A percentile compares a stretch with the other conserved stretches of the same genome.
phyloP scores from a whole-genome alignment of 92 coral and sea anemone genomes.

The Umimayanthus kanabou region DNA sequence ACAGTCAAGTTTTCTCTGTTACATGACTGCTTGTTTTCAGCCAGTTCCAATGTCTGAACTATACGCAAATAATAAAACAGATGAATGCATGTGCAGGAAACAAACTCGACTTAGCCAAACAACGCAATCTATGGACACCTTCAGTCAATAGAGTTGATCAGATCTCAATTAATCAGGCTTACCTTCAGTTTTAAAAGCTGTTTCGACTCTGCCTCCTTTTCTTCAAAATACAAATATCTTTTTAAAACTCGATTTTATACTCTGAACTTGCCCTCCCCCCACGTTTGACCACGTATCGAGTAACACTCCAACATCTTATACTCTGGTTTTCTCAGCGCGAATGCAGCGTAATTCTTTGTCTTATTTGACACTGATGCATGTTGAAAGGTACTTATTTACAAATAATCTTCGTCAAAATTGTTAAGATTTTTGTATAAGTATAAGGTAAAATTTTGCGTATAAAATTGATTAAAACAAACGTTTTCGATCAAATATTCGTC shows the following conservation, averaged over 20 bases:
- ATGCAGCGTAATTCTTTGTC: too few relatives aligned
- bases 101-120: background rate
- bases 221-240: background rate
- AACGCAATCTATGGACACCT: background rate
- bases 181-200: background rate
- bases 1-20: background rate
- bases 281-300: background rate
- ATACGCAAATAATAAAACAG: background rate
- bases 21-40: background rate
- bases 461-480: too few relatives aligned
- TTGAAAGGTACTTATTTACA: background rate
- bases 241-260: background rate
- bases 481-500: too few relatives aligned
- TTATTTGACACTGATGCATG: background rate
- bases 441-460: too few relatives aligned
- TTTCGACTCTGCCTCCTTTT: background rate
- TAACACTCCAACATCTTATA: background rate
- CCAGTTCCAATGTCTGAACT: background rate
- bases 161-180: background rate
- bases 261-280: background rate
- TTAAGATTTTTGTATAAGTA: too few relatives aligned
- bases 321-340: background rate
- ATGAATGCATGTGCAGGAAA: background rate
- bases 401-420: too few relatives aligned
- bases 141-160: background rate